Base-by-base conservation (phyloP, 2,113 vertebrate species). In the Carollia perspicillata region DNA sequence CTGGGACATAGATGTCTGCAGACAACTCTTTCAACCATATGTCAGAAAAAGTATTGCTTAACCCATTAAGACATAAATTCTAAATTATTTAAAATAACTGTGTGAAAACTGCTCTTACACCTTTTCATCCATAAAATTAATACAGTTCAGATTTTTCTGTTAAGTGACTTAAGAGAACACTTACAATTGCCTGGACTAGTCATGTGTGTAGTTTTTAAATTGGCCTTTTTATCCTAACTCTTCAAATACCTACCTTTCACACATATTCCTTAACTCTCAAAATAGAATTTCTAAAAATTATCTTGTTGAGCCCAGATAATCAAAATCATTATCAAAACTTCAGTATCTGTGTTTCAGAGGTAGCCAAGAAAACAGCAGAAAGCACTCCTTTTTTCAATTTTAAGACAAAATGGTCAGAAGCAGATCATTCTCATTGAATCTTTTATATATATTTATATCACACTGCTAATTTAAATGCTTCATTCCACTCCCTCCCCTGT, bases 281-380 rank as follows among this genome's bases (percentile, higher is more conserved):
- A 88, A 74, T 4, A 90, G 30, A 93, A 90, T 68, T 87, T 92
- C 90, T 90, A 90, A 90, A 96, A 95, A 63, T 93, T 88, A 93
- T 71, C n/a, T 74, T 79, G n/a, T 66, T 90, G 35, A 13, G 7
- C 11, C 55, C 95, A 49, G n/a, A 74, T 72, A 72, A 90, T 44
- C 71, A 81, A 84, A 93, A 58, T 95, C n/a, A 85, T 75, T 91
- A 89, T 18, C 53, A 96, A 87, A 90, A 78, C n/a, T 47, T 90
- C 75, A 37, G 30, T 44, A 63, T 69, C 47, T 85, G 28, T 55
- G 20, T 66, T 90, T 81, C 74, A 69, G 37, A 86, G 20, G 20
- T 84, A 90, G 20, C 89, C 49, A 83, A 72, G 30, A 22, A 96
- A 86, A 85, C 13, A 74, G 22, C 17, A 58, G 94, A 71, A 74